Evolutionary conservation across 2,888 invertebrate species (phyloP).

Genomic region (Philereme transversata): DNA sequence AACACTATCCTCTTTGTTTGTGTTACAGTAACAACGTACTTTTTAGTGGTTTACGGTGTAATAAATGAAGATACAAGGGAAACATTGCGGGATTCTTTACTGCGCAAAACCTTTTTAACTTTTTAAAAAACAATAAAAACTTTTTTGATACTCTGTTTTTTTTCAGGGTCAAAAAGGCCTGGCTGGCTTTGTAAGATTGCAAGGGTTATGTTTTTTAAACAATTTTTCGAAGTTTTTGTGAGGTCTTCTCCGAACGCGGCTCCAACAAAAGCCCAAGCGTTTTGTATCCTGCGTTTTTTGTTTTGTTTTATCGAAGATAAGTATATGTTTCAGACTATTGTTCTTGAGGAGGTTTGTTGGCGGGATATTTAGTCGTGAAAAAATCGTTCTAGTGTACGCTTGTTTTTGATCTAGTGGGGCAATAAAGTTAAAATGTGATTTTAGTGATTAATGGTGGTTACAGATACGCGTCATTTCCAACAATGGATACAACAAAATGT

Average conservation of each 20-base stretch:
- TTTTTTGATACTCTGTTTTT: constrained; percentile 14
- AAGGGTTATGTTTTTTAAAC: constrained; percentile 73
- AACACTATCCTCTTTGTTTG: constrained; percentile 71
- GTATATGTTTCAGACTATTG: constrained; percentile 79
- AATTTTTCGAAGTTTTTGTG: constrained; percentile 61
- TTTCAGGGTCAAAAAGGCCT: constrained; percentile 46
- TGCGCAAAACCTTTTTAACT: constrained; percentile 29
- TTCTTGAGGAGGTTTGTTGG: constrained; percentile 67
- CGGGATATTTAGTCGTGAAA: constrained; percentile 76
- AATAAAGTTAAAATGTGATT: constrained; percentile 18
- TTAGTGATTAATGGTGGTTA: constrained; percentile 8
- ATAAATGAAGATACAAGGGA: constrained; percentile 76
- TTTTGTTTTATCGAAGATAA: constrained; percentile 78
- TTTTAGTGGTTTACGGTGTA: constrained; percentile 80
- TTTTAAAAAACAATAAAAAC: constrained; percentile 14
- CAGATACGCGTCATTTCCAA: constrained; percentile 2
- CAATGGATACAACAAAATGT: neutral
- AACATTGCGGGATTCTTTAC: constrained; percentile 75
- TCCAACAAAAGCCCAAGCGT: constrained; percentile 69
- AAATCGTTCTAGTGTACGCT: constrained; percentile 75
- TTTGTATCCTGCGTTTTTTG: constrained; percentile 71
- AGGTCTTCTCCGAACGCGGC: constrained; percentile 77
- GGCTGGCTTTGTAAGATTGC: constrained; percentile 58
- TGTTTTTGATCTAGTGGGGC: constrained; percentile 48
- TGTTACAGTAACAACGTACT: constrained; percentile 66